Evolutionary conservation across 2,797 vertebrate species (phyloP).

Genomic region (Enoplosus armatus): DNA sequence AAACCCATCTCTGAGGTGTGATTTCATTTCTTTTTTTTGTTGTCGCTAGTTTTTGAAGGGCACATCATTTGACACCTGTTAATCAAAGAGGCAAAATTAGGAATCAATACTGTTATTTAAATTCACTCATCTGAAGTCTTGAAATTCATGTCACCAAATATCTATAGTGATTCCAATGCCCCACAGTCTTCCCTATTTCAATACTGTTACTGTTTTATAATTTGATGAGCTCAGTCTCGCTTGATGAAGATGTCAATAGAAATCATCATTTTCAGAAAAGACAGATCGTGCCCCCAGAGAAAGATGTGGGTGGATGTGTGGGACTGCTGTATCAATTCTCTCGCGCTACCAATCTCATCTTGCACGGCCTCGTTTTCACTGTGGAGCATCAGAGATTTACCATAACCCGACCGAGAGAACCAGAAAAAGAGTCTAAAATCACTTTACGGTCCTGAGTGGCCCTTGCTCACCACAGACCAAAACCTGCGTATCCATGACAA

Average conservation of each 20-base stretch:
- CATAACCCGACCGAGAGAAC: slow-evolving; percentile 62
- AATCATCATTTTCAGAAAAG: slow-evolving; percentile 67
- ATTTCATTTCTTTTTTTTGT: slow-evolving; percentile 18
- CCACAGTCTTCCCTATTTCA: slow-evolving; percentile 22
- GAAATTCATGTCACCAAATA: slow-evolving; percentile 36
- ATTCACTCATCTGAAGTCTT: slow-evolving; percentile 10
- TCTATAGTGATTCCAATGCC: slow-evolving; percentile 16
- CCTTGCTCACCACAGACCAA: slow-evolving; percentile 71
- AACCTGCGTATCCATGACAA: slow-evolving; percentile 84
- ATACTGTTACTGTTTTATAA: slow-evolving; percentile 33
- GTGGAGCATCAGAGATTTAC: slow-evolving; percentile 61
- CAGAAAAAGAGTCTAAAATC: slow-evolving; percentile 70
- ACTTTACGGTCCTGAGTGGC: slow-evolving; percentile 70
- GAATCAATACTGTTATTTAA: slow-evolving; percentile 22
- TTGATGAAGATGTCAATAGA: slow-evolving; percentile 68
- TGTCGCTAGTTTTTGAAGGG: neutral
- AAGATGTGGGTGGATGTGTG: slow-evolving; percentile 69
- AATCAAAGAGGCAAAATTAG: slow-evolving; percentile 4
- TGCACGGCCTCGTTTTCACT: slow-evolving; percentile 58
- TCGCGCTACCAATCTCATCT: slow-evolving; percentile 57
- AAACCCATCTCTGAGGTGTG: slow-evolving; percentile 17
- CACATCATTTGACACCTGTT: slow-evolving; percentile 31
- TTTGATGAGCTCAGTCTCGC: slow-evolving; percentile 42
- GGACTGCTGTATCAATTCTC: slow-evolving; percentile 60
- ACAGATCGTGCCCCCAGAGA: slow-evolving; percentile 64